phyloP scores from a whole-genome alignment of 2,888 invertebrate species.

The Amiota mariae region DNA sequence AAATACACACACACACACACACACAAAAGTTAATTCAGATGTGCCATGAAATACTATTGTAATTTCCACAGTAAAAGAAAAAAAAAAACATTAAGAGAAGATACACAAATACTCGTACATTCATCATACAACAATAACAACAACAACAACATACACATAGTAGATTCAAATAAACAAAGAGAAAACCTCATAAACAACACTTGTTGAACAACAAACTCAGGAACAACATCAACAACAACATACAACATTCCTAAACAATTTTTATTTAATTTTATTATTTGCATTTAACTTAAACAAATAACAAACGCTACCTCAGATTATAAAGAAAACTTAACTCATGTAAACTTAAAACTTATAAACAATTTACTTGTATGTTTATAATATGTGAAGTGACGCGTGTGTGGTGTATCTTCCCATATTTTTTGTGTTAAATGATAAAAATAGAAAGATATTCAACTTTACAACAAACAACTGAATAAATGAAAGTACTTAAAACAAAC shows the following conservation, averaged over 20 bases:
- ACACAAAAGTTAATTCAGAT: conserved; percentile 55
- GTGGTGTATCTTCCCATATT: conserved; percentile 19
- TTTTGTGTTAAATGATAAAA: neutral
- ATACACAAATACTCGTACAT: conserved; percentile 3
- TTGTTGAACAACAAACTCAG: conserved; percentile 11
- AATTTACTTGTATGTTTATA: too few species aligned
- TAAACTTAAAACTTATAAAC: too few species aligned
- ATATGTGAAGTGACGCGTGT: too few species aligned
- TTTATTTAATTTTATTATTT: conserved; percentile 11
- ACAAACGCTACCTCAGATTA: conserved; percentile 14
- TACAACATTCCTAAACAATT: neutral
- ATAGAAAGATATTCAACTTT: neutral
- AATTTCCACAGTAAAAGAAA: conserved; percentile 37
- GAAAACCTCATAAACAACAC: neutral
- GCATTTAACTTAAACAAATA: conserved; percentile 17
- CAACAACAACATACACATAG: neutral
- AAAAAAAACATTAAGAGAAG: conserved; percentile 19
- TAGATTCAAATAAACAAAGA: neutral
- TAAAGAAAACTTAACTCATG: neutral
- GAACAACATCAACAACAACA: conserved; percentile 22
- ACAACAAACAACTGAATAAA: neutral
- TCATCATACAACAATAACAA: too few species aligned
- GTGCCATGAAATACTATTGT: conserved; percentile 55
- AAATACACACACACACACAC: neutral
- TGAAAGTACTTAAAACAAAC: conserved; percentile 17